Conservation (phyloP, 2,797 vertebrate species). For the Hippoglossus hippoglossus region DNA sequence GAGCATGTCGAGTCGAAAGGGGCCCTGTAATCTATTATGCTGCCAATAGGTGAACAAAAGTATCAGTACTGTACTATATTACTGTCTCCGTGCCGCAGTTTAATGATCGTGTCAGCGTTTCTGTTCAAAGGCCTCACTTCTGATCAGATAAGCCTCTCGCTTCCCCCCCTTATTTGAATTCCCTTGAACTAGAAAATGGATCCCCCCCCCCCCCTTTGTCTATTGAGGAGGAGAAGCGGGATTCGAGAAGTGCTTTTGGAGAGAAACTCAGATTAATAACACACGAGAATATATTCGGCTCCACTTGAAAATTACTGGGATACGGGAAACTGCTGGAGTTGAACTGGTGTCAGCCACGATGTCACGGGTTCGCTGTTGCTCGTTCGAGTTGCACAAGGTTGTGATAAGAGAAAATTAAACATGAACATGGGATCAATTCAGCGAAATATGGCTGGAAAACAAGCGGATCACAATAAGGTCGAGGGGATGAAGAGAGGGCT, state of each 20-base stretch:
- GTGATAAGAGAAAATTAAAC: constrained; percentile 19
- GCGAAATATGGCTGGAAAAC: constrained; percentile 22
- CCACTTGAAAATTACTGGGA: constrained; percentile 42
- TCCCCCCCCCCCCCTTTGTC: constrained; percentile 36
- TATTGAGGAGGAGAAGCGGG: constrained; percentile 61
- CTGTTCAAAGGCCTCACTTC: constrained; percentile 81
- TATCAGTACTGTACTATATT: constrained; percentile 72
- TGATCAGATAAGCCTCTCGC: constrained; percentile 79
- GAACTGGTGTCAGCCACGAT: constrained; percentile 6
- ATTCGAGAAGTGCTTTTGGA: constrained; percentile 65
- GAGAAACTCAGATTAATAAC: constrained; percentile 66
- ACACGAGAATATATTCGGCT: constrained; percentile 61
- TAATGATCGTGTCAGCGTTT: constrained; percentile 86
- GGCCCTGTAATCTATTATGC: constrained; percentile 79
- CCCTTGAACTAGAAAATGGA: constrained; percentile 80
- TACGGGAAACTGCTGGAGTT: constrained; percentile 25
- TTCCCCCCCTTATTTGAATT: constrained; percentile 78
- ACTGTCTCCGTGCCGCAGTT: constrained; percentile 69
- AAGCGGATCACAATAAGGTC: constrained; percentile 17
- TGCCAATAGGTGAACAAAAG: constrained; percentile 82
- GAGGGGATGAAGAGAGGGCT: constrained; percentile 44
- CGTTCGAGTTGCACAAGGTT: background rate
- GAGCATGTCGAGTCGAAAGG: constrained; percentile 77
- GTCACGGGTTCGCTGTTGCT: no score
- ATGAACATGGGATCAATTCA: constrained; percentile 36